These are phyloP conservation scores for Limosa lapponica DNA, from an alignment of 2,797 vertebrate species.

Conservation along the genomic window DNA sequence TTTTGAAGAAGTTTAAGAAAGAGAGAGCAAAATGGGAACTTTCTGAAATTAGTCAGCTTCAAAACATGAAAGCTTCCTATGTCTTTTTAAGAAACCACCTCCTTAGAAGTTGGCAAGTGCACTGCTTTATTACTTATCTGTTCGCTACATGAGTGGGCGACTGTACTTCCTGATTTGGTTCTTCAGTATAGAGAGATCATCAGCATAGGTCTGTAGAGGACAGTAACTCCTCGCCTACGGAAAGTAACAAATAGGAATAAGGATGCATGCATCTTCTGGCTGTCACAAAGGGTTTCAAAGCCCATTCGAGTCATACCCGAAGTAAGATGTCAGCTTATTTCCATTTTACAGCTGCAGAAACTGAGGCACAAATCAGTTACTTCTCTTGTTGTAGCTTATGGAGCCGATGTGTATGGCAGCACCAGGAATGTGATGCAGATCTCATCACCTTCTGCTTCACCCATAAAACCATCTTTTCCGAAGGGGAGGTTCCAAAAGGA, in stretches of 20 bases:
- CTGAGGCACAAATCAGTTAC: constrained; percentile 6
- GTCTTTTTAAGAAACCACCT: constrained; percentile 70
- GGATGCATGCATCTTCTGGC: constrained; percentile 22
- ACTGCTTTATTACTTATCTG: constrained; percentile 63
- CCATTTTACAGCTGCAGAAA: constrained; percentile 28
- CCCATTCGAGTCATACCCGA: not conserved
- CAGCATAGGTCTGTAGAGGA: constrained; percentile 63
- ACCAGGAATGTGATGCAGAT: not conserved
- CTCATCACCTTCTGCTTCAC: not conserved
- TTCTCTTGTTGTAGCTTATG: not conserved
- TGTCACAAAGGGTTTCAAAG: constrained; percentile 38
- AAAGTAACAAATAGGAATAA: constrained; percentile 37
- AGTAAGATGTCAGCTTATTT: not conserved
- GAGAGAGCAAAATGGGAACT: not conserved
- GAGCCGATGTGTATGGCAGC: not conserved
- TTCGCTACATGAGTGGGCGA: constrained; percentile 59
- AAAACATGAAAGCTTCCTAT: constrained; percentile 61
- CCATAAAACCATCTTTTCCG: not conserved
- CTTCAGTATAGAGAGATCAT: constrained; percentile 46
- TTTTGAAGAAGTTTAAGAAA: constrained; percentile 24
- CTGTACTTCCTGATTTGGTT: constrained; percentile 70
- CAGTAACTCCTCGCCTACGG: constrained; percentile 55
- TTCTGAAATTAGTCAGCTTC: constrained; percentile 71
- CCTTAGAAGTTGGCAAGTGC: constrained; percentile 59
- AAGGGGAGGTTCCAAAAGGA: not conserved